These are phyloP conservation scores for Oryzias curvinotus DNA, from an alignment of 2,113 vertebrate species.

Conservation along the genomic window DNA sequence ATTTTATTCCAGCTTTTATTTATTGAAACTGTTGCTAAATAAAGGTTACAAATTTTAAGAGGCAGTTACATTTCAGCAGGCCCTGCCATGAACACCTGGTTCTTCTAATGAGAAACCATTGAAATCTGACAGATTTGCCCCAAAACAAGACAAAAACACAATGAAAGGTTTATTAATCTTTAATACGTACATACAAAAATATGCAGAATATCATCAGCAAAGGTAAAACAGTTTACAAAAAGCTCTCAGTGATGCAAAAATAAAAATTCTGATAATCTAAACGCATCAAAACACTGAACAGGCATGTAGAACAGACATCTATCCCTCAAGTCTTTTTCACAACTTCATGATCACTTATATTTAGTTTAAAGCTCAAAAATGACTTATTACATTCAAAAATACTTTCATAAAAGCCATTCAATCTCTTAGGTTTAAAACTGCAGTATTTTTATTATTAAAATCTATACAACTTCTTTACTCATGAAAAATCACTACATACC, in stretches of 20 bases:
- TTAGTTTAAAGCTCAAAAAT: too few species aligned
- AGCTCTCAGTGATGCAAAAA: slow-evolving; percentile 5
- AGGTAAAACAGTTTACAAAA: slow-evolving; percentile 31
- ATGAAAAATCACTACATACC: too few species aligned
- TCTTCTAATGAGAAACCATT: neutral
- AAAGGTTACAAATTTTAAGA: neutral
- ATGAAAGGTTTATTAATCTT: too few species aligned
- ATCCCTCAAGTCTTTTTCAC: too few species aligned
- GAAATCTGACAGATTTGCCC: too few species aligned
- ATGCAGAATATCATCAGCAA: slow-evolving; percentile 20
- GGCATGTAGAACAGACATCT: too few species aligned
- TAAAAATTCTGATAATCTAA: slow-evolving; percentile 14
- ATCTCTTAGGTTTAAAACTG: too few species aligned
- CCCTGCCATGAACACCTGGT: neutral
- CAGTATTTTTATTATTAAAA: too few species aligned
- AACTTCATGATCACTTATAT: too few species aligned
- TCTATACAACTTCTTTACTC: too few species aligned
- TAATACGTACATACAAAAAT: slow-evolving; percentile 4
- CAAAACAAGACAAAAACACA: neutral
- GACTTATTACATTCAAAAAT: too few species aligned
- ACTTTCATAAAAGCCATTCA: too few species aligned
- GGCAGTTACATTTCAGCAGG: neutral
- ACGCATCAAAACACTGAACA: neutral
- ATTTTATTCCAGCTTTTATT: slow-evolving; percentile 14
- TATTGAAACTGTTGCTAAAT: neutral